Conservation (phyloP, 2,797 vertebrate species). For the Rhinophrynus dorsalis region DNA sequence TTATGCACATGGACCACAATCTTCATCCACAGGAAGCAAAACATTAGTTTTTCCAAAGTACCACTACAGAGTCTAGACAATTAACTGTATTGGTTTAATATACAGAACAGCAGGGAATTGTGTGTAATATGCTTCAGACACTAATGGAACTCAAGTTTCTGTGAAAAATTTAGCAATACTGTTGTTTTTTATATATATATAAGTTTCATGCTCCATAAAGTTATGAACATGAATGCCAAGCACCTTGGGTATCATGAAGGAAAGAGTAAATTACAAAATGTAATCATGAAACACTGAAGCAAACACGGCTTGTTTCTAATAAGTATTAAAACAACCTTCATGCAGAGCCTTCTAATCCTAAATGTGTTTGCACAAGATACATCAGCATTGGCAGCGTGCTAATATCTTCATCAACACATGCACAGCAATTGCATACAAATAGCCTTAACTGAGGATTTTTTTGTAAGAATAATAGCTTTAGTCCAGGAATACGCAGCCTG, state of each 20-base stretch:
- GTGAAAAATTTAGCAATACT: too few relatives aligned
- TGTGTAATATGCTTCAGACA: background rate
- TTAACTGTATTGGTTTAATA: too few relatives aligned
- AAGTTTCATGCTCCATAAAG: background rate
- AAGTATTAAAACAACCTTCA: conserved; percentile 19
- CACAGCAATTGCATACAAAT: conserved; percentile 24
- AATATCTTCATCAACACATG: conserved; percentile 27
- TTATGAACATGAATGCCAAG: background rate
- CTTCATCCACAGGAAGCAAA: too few relatives aligned
- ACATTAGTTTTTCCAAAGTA: too few relatives aligned
- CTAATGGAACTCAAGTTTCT: background rate
- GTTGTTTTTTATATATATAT: too few relatives aligned
- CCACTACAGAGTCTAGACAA: too few relatives aligned
- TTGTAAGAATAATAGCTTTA: background rate
- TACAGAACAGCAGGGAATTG: background rate
- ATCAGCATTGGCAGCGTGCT: conserved; percentile 23
- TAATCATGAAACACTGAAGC: conserved; percentile 21
- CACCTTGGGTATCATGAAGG: conserved; percentile 1
- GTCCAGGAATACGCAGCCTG: too few relatives aligned
- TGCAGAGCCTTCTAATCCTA: conserved; percentile 32
- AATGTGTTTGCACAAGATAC: conserved; percentile 40
- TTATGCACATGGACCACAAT: too few relatives aligned
- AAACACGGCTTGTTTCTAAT: conserved; percentile 21
- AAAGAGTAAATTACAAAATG: conserved; percentile 33
- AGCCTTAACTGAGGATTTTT: background rate